Base-by-base conservation (phyloP, 1,140 invertebrate genomes). In the Drosophila miranda region DNA sequence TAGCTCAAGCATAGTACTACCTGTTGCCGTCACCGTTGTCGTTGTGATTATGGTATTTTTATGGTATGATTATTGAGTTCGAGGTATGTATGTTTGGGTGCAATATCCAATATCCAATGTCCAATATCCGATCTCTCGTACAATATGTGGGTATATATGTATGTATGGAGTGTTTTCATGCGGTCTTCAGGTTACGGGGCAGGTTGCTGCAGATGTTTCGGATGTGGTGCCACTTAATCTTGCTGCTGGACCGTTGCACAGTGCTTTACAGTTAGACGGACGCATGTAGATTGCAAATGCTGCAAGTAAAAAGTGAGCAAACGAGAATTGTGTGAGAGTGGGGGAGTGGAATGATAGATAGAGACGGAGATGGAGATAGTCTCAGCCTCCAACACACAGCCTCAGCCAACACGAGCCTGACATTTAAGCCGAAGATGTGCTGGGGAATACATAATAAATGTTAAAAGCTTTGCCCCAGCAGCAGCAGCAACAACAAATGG, bases 241-340 rank as follows among this genome's bases (percentile, higher is more conserved):
- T 75, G 77, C 51, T 67, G 61, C 46, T 74, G 43, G 84, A 19
- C 80, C 78, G 75, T 78, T 83, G 75, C 70, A 74, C 68, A 78
- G 79, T 73, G 49, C 49, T 80, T 68, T 80, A 84, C 80, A 80
- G 80, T 84, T 84, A 86, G 73, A 72, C 59, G 67, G 61, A 67
- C 67, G 78, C 78, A 68, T 81, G 78, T 63, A 80, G 75, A 79
- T 79, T 68, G 51, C 44, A 19, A 30, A 30, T 45, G 48, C 80
- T 76, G 80, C 71, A 84, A 74, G 11, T 43, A 70, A 52, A 63
- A 30, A 75, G 5, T 41, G 73, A 49, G 55, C 41, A 34, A 56
- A 71, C 52, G 55, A 41, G 42, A 26, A 41, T 52, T 44, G 13
- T 30, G 42, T 21, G 13, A 60, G 26, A n/a, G 1, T 13, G 26